Evolutionary conservation across 1,140 invertebrate genomes (phyloP).

Genomic region (Linepithema humile): DNA sequence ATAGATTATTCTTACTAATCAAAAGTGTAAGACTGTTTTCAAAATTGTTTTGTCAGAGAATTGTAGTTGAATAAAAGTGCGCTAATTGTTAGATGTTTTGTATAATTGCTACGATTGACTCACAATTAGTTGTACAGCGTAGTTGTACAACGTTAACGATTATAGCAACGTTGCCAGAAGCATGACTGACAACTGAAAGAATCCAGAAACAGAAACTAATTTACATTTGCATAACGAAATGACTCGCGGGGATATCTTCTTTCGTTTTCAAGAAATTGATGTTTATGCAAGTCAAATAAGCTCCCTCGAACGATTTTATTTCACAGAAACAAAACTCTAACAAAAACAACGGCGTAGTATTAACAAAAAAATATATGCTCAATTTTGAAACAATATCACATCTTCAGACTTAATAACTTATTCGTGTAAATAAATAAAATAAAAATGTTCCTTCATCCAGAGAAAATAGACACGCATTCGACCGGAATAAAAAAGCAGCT

Average conservation of each 20-base stretch:
- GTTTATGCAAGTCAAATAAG: constrained; percentile 1
- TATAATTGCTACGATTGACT: neutral
- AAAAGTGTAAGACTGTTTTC: neutral
- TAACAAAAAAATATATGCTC: neutral
- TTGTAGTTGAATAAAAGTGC: neutral
- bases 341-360: neutral
- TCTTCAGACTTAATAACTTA: neutral
- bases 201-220: neutral
- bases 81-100: neutral
- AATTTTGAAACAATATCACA: no score
- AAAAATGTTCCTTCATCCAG: neutral
- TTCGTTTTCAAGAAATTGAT: constrained; percentile 2
- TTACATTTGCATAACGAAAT: neutral
- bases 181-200: neutral
- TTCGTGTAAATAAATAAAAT: neutral
- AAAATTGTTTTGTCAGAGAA: neutral
- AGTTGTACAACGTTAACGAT: no score
- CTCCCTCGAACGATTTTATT: neutral
- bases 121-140: no score
- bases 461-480: neutral
- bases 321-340: neutral
- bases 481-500: neutral
- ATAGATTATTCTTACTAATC: neutral
- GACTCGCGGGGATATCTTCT: neutral
- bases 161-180: neutral